phyloP scores from a whole-genome alignment of 2,888 invertebrate species.

The Tenthredo scrophulariae region DNA sequence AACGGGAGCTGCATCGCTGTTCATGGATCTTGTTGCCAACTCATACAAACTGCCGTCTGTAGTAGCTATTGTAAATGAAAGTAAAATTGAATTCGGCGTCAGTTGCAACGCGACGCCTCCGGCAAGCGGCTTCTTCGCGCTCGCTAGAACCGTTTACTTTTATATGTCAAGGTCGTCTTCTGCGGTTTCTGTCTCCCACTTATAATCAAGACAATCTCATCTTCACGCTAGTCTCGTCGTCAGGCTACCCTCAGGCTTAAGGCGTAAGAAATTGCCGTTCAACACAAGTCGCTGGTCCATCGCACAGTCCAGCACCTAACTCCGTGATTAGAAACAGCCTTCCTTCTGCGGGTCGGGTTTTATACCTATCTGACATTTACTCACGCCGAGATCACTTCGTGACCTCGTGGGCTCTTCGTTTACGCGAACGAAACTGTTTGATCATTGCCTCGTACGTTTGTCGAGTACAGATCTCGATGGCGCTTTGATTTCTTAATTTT shows the following conservation, averaged over 20 bases:
- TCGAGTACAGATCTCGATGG: not conserved
- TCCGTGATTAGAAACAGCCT: slow-evolving; percentile 29
- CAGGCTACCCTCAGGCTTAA: slow-evolving; percentile 2
- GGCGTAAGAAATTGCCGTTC: slow-evolving; percentile 33
- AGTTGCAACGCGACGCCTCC: slow-evolving; percentile 64
- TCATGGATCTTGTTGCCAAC: not conserved
- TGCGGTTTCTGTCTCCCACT: slow-evolving; percentile 59
- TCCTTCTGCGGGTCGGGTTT: slow-evolving; percentile 22
- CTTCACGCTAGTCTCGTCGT: slow-evolving; percentile 26
- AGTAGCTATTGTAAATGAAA: slow-evolving; percentile 62
- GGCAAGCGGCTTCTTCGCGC: slow-evolving; percentile 57
- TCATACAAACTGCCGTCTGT: not conserved
- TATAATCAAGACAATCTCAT: slow-evolving; percentile 18
- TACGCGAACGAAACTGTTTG: slow-evolving; percentile 2
- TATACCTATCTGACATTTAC: slow-evolving; percentile 57
- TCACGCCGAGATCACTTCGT: slow-evolving; percentile 33
- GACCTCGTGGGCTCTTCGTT: slow-evolving; percentile 35
- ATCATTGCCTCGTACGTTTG: not conserved
- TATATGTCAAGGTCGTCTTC: slow-evolving; percentile 71
- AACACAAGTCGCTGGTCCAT: slow-evolving; percentile 1
- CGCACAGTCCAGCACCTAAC: slow-evolving; percentile 5
- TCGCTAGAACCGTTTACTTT: slow-evolving; percentile 57
- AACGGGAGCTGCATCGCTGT: not conserved
- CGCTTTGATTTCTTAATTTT: not conserved
- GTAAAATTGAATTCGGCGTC: slow-evolving; percentile 69